Conservation (phyloP, 2,113 vertebrate species). For the Myrmecophaga tridactyla region DNA sequence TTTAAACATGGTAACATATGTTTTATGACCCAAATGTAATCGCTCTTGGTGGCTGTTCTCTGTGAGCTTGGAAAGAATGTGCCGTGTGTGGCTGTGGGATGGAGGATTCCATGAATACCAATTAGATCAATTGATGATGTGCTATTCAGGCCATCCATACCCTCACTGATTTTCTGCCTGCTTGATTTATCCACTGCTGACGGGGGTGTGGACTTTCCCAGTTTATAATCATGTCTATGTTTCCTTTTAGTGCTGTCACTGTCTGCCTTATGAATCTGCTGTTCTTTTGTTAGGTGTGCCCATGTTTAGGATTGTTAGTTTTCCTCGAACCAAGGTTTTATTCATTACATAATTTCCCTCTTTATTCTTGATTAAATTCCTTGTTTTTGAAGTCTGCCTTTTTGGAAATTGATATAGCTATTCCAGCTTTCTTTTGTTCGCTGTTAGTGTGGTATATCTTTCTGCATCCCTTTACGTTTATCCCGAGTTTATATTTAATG, state of each 20-base stretch:
- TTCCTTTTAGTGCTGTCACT: too few relatives aligned
- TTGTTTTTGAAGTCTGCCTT: background rate
- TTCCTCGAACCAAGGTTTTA: background rate
- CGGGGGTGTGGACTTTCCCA: background rate
- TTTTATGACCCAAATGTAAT: background rate
- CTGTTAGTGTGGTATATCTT: too few relatives aligned
- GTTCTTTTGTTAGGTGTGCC: background rate
- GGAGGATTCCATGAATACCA: too few relatives aligned
- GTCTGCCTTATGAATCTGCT: too few relatives aligned
- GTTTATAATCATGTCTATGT: background rate
- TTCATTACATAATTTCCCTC: rapidly evolving
- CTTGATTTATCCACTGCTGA: too few relatives aligned
- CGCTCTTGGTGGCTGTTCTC: too few relatives aligned
- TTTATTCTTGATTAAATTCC: too few relatives aligned
- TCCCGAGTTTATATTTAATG: too few relatives aligned
- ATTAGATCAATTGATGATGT: too few relatives aligned
- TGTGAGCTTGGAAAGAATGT: too few relatives aligned
- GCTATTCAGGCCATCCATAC: background rate
- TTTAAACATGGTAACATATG: background rate
- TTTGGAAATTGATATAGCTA: rapidly evolving
- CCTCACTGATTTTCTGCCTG: too few relatives aligned
- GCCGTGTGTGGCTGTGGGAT: background rate
- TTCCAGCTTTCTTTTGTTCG: background rate
- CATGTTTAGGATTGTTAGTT: rapidly evolving
- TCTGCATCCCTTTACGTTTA: too few relatives aligned